Base-by-base conservation (phyloP, 2,888 invertebrate species). In the Didymodactylos carnosus region DNA sequence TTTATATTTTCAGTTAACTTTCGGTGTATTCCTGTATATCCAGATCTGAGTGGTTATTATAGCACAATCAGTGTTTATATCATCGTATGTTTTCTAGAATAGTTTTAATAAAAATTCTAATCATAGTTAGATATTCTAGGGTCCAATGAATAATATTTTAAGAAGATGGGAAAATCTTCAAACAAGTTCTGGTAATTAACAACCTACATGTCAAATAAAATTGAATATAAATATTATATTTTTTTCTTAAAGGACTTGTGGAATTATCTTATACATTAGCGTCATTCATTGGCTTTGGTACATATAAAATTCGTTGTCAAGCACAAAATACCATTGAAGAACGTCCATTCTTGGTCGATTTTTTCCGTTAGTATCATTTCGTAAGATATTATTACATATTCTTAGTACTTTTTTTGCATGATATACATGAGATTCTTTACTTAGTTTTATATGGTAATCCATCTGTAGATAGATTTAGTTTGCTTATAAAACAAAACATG, bases 1-100 rank as follows among this genome's bases (percentile, higher is more conserved):
- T 23, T 4, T 49, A 19, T 23, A 49, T 29, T 62, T 29, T 4
- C 35, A 62, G 62, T 94, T 1, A 87, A 88, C 74, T 93, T 95
- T 83, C 88, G 95, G 53, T 89, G 91, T 11, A 90, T 95, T 78
- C 94, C 94, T 0, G 91, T 95, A 79, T 90, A 91, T 80, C 92
- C 92, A 0, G 92, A 93, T 80, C 84, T 95, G 77, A 91, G 90
- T 82, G 91, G 94, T 0, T 92, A 91, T 81, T 90, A 91, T 77
- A 90, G 90, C 81, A 90, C 93, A 23, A 88, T 95, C 71, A 93
- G 94, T 82, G 90, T 94, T 1, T 94, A 88, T 81, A 91, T 94
- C 86, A 83, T 92, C 75, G 82, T 69, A n/a, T 19, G 0, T 35
- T 35, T 19, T n/a, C 10, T 19, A 16, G 0, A n/a, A 35, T 19